Base-by-base conservation (phyloP, 2,888 invertebrate species). In the Gymnocheta viridis region DNA sequence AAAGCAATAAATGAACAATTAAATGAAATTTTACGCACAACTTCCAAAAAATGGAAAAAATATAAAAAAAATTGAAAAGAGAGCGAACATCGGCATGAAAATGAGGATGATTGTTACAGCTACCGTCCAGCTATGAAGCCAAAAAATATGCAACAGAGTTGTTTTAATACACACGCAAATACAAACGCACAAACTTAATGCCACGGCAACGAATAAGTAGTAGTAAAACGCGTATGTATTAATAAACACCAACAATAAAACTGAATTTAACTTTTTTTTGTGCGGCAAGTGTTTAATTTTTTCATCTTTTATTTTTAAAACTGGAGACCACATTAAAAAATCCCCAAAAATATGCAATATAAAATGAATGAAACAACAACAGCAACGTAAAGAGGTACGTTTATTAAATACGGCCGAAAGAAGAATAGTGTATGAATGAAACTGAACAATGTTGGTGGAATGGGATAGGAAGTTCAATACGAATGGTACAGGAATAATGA, bases 11-110 rank as follows among this genome's bases (percentile, higher is more conserved):
- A 76, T 76, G 80, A 83, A 80, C 83, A 83, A 83, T 83, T 82
- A 82, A 77, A 84, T 70, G 77, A 81, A 84, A 84, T 80, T 84
- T 84, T 80, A 84, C 81, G 77, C 80, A 77, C 84, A 81, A 73
- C 81, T 67, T 81, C 58, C 67, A 77, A 84, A 80, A 80, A 80
- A 62, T 38, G 29, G 38, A 66, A 66, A 66, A 49, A 49, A 62
- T 17, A 35, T 35, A n/a, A 14, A 77, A 51, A 38, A 64, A 72
- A 62, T 22, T n/a, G 51, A 51, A 67, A 64, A 72, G 51, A 73
- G 49, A 64, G 49, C 70, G 6, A 66, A 41, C 41, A 67, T 62
- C 66, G 76, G 64, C 47, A 78, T 60, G 70, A 72, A 58, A 80
- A 72, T 76, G 62, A 82, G 74, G 41, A 60, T 66, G 51, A 49